Evolutionary conservation across 1,140 invertebrate species (phyloP).

Genomic region (Drosophila pachea): DNA sequence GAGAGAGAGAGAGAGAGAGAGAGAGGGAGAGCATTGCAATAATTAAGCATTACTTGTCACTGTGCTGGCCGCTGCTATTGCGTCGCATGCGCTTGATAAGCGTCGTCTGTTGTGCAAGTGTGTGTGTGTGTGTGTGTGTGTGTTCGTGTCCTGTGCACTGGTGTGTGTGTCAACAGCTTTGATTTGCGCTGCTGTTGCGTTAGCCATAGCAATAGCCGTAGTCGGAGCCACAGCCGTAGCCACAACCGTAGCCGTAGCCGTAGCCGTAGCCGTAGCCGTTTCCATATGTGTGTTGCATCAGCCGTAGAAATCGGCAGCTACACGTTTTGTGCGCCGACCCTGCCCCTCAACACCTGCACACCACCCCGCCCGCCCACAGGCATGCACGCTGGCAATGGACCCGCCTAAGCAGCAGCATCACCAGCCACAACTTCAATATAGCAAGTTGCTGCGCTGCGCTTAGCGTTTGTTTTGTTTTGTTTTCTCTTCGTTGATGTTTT

Average conservation of each 20-base stretch:
- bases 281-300: constrained; percentile 69
- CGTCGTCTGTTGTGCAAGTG: constrained; percentile 46
- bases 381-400: constrained; percentile 27
- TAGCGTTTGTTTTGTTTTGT: constrained; percentile 36
- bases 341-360: constrained; percentile 36
- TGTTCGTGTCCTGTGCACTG: no score
- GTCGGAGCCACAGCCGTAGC: constrained; percentile 28
- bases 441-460: constrained; percentile 59
- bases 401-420: constrained; percentile 40
- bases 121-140: constrained; percentile 21
- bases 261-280: constrained; percentile 26
- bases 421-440: constrained; percentile 52
- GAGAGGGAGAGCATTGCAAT: constrained; percentile 1
- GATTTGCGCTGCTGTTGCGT: constrained; percentile 53
- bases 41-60: constrained; percentile 27
- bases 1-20: no score
- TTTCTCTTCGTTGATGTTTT: constrained; percentile 16
- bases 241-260: constrained; percentile 35
- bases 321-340: constrained; percentile 61
- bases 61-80: constrained; percentile 59
- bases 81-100: constrained; percentile 72
- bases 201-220: constrained; percentile 29
- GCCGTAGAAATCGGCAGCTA: constrained; percentile 72
- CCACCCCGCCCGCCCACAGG: constrained; percentile 10
- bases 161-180: constrained; percentile 71